These are phyloP conservation scores for Scaptodrosophila lebanonensis DNA, from an alignment of 1,140 invertebrate genomes.

Conservation along the genomic window DNA sequence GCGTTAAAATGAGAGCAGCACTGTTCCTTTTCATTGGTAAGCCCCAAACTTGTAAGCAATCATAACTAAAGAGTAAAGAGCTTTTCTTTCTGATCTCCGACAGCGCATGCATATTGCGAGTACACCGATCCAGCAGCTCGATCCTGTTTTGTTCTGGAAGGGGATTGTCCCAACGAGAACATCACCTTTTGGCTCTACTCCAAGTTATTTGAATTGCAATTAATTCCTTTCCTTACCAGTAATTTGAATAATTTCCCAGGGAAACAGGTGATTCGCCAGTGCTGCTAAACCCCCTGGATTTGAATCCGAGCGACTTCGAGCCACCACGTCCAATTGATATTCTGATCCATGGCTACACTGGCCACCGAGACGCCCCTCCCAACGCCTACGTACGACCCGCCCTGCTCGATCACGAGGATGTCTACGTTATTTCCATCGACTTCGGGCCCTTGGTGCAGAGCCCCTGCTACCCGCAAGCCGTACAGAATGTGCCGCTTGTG, in stretches of 20 bases:
- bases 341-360: slow-evolving; percentile 83
- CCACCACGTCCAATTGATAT: slow-evolving; percentile 79
- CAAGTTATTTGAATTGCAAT: slow-evolving; percentile 71
- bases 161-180: slow-evolving; percentile 79
- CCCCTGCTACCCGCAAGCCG: slow-evolving; percentile 80
- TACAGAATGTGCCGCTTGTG: slow-evolving; percentile 79
- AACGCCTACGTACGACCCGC: slow-evolving; percentile 80
- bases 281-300: slow-evolving; percentile 73
- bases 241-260: slow-evolving; percentile 11
- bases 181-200: slow-evolving; percentile 81
- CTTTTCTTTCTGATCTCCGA: neutral
- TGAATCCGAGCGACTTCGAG: slow-evolving; percentile 78
- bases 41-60: neutral
- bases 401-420: slow-evolving; percentile 78
- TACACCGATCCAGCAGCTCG: slow-evolving; percentile 44
- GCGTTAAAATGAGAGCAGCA: slow-evolving; percentile 25
- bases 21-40: slow-evolving; percentile 40
- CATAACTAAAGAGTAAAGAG: neutral
- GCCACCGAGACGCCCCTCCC: slow-evolving; percentile 80
- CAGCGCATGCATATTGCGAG: slow-evolving; percentile 9
- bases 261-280: slow-evolving; percentile 77
- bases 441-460: slow-evolving; percentile 79
- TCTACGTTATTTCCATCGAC: slow-evolving; percentile 81
- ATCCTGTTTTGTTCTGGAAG: slow-evolving; percentile 47
- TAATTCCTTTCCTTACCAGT: neutral